Conservation (phyloP, 2,113 vertebrate species). For the Sakesphorus luctuosus region DNA sequence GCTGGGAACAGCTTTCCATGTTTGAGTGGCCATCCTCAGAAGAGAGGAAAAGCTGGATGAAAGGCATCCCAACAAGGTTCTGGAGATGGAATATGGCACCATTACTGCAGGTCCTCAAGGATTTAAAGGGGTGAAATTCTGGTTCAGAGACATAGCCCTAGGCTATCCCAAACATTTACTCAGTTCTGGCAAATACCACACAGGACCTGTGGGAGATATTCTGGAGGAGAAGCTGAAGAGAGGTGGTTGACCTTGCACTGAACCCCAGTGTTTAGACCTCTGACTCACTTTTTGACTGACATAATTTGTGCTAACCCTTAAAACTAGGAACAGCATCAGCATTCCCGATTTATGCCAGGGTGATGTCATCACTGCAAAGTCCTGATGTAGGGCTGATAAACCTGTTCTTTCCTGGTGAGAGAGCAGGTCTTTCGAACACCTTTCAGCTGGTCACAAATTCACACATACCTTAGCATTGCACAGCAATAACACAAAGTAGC, state of each 20-base stretch:
- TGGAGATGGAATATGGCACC: background rate
- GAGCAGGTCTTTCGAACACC: background rate
- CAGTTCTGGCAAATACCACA: background rate
- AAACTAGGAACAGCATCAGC: background rate
- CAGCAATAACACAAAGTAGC: background rate
- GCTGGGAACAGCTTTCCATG: background rate
- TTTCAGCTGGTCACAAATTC: background rate
- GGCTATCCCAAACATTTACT: background rate
- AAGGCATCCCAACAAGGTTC: background rate
- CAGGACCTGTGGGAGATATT: background rate
- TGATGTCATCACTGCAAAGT: conserved; percentile 14
- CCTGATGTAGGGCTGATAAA: background rate
- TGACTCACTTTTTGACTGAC: conserved; percentile 4
- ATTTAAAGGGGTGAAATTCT: background rate
- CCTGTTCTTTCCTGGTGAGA: background rate
- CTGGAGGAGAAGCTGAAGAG: background rate
- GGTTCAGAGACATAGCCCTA: background rate
- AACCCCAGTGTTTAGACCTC: background rate
- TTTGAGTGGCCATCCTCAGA: background rate
- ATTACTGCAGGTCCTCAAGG: background rate
- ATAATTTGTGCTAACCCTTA: background rate
- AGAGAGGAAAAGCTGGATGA: background rate
- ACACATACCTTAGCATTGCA: background rate
- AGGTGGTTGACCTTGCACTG: background rate
- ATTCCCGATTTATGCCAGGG: background rate